A percentile compares a stretch with the other conserved stretches of the same genome.
Evolutionary conservation across 2,797 vertebrate genomes (phyloP).

Genomic region (Nyctalus aviator): DNA sequence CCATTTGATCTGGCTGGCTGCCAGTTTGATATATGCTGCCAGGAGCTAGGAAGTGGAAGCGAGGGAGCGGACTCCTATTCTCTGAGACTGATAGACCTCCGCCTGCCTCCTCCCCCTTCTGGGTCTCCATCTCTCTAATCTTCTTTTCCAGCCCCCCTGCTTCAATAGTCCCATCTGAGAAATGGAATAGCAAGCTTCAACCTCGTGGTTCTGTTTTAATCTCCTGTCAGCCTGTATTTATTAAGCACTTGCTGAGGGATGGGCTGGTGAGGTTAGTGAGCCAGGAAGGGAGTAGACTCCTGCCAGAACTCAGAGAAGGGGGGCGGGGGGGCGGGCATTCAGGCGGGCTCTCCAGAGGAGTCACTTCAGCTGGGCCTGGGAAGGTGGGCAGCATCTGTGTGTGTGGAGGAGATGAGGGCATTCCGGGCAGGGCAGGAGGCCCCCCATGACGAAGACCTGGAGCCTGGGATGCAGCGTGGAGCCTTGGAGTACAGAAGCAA

Average conservation of each 20-base stretch:
- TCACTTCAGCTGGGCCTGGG: background rate
- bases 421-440: background rate
- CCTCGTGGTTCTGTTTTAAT: background rate
- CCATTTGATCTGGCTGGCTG: background rate
- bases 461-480: background rate
- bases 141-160: background rate
- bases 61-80: too few species aligned
- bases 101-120: background rate
- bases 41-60: background rate
- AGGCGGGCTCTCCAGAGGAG: background rate
- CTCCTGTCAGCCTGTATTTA: background rate
- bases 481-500: accelerated
- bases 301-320: background rate
- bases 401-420: background rate
- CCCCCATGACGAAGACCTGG: accelerated
- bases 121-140: background rate
- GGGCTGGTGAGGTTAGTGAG: background rate
- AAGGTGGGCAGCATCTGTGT: background rate
- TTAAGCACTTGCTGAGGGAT: background rate
- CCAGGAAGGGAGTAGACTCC: background rate
- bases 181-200: background rate
- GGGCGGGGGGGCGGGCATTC: background rate
- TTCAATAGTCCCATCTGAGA: background rate
- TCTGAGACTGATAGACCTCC: background rate
- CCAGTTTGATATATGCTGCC: too few species aligned